phyloP scores from a whole-genome alignment of 1,140 invertebrate genomes.

The Bemisia tabaci region DNA sequence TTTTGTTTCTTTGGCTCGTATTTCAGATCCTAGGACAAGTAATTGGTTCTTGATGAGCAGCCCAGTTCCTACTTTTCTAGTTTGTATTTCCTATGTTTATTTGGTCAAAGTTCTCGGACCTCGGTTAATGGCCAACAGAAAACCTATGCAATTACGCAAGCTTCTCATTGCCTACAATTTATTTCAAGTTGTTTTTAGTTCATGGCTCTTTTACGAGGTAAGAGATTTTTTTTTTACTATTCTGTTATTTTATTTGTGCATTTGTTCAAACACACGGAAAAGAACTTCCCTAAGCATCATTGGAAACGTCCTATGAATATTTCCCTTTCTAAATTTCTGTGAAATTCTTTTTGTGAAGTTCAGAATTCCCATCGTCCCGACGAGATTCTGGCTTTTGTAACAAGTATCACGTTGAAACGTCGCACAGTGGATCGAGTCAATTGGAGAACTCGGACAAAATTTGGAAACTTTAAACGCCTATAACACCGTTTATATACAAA shows the following conservation, averaged over 20 bases:
- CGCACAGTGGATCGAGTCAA: too few species aligned
- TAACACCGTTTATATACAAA: too few species aligned
- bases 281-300: background rate
- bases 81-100: conserved; percentile 62
- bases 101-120: conserved; percentile 70
- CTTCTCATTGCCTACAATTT: conserved; percentile 76
- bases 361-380: too few species aligned
- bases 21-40: conserved; percentile 61
- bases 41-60: conserved; percentile 72
- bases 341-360: too few species aligned
- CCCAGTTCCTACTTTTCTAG: conserved; percentile 60
- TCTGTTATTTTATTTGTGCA: background rate
- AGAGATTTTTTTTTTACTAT: conserved; percentile 23
- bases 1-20: conserved; percentile 16
- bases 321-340: conserved; percentile 1
- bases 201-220: conserved; percentile 74
- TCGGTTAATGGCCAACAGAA: conserved; percentile 75
- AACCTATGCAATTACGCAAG: conserved; percentile 67
- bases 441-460: too few species aligned
- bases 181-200: conserved; percentile 67
- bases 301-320: conserved; percentile 1
- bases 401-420: too few species aligned
- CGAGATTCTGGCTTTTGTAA: too few species aligned
- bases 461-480: too few species aligned
- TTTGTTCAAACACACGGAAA: background rate